Evolutionary conservation across 2,888 invertebrate genomes (phyloP), one percentile per base, ranked within the genome.

Genomic region (Meteorus cinctellus): DNA sequence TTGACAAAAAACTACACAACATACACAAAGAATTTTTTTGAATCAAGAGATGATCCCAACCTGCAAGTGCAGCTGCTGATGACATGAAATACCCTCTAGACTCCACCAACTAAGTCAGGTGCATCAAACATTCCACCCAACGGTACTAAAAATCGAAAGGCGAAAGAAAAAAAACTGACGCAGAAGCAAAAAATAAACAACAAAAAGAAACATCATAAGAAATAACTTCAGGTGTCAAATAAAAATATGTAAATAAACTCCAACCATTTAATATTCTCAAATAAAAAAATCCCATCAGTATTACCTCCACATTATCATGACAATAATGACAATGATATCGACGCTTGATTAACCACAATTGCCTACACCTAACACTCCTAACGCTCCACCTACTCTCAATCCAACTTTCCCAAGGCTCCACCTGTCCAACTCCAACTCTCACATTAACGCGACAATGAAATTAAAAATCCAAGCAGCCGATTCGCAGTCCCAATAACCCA

Each of bases 331-430:
- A 12, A 41, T 2, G 8, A 41, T 41, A 41, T 41, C 41, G 6
- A 41, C 41, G 41, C 60, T 74, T 68, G 59, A 66, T 74, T 68
- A 74, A 41, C 48, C 27, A 45, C 60, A 48, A 36, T 29, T 31
- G 68, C 68, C 45, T 45, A 69, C 68, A 74, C 55, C 48, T 41
- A 41, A 41, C 41, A 6, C 65, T 8, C 3, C 24, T 27, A 63
- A 75, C 55, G 74, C 74, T 75, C 74, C 70, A 75, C 74, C 74
- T 75, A 75, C 70, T 70, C 29, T 34, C 51, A 51, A 45, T 48
- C 48, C 51, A 36, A 72, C 19, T 63, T 51, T 75, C 70, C 69
- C 51, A 10, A 63, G 36, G 55, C 74, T 70, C 70, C 69, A 75
- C 70, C 74, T 70, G 74, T 62, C n/a, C 10, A 6, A n/a, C 45